Base-by-base conservation (phyloP, 2,888 invertebrate species). In the Drosophila melanocephala region DNA sequence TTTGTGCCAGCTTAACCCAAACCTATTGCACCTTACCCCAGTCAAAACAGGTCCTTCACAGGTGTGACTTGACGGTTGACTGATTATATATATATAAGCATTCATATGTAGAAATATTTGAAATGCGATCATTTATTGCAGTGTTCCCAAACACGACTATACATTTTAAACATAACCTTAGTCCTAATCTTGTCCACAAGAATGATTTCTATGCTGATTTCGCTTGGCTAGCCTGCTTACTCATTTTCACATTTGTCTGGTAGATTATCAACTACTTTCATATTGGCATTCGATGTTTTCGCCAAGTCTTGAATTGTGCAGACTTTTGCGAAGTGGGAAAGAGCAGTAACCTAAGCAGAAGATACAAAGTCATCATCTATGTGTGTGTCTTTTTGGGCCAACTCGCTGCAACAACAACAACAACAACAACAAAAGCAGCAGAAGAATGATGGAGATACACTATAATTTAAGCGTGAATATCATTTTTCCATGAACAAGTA, bases 401-500 rank as follows among this genome's bases (percentile, higher is more conserved):
- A 80, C 77, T 19, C 5, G 19, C 19, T 10, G 10, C n/a, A 53
- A 19, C 30, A 64, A 62, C 62, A 55, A 22, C 10, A 39, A 30
- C 30, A 30, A 10, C 12, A 44, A 12, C 12, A 61, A 42, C 67
- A 57, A 58, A 22, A 33, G 10, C 1, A 51, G 37, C 56, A 39
- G 14, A 72, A 76, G 76, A 67, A 62, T 71, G 71, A 50, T 70
- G 87, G 56, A 72, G 81, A 90, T 87, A 84, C 83, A 83, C 91
- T 89, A 88, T 88, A 88, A 88, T 90, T 88, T 89, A 70, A 89
- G 85, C 89, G 83, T 87, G 91, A 88, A 88, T 88, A 88, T 90
- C 87, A 88, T 88, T 90, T 88, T 90, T 88, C 89, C 87, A 90
- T 90, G 87, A 88, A 88, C 87, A 88, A 88, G 87, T 90, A 90